These are phyloP conservation scores for Iguana delicatissima DNA, from an alignment of 2,797 vertebrate species.

Conservation along the genomic window DNA sequence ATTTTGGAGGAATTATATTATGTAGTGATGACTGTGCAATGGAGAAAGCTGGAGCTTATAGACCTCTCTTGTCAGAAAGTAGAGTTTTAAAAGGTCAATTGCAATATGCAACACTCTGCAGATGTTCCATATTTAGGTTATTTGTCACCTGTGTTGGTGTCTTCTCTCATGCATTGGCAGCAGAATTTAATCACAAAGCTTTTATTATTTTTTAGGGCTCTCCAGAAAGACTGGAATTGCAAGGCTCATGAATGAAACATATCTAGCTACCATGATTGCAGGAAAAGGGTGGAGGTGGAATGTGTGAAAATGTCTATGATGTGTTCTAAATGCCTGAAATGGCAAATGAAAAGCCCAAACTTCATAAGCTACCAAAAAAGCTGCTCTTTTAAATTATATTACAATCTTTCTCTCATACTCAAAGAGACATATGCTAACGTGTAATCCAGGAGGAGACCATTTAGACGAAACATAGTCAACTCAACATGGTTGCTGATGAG, in stretches of 20 bases:
- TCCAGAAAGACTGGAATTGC: constrained; percentile 41
- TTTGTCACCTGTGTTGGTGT: constrained; percentile 37
- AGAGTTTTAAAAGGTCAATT: constrained; percentile 42
- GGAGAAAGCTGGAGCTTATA: not conserved
- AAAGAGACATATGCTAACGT: not conserved
- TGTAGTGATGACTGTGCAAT: not conserved
- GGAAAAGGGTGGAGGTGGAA: not conserved
- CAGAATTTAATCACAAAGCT: constrained; percentile 48
- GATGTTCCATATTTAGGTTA: constrained; percentile 33
- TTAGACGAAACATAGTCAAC: not conserved
- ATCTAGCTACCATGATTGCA: constrained; percentile 32
- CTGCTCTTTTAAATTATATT: not conserved
- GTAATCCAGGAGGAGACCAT: not conserved
- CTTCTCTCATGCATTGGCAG: constrained; percentile 30
- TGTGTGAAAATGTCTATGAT: constrained; percentile 5
- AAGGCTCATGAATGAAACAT: constrained; percentile 52
- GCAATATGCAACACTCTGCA: constrained; percentile 26
- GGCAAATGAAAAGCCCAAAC: constrained; percentile 26
- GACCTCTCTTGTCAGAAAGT: constrained; percentile 7
- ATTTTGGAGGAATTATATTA: constrained; percentile 7
- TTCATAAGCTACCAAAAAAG: constrained; percentile 18
- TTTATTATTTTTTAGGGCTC: constrained; percentile 30
- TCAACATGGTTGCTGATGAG: no score
- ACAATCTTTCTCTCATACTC: not conserved
- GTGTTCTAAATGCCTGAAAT: constrained; percentile 1